Percentiles rank a stretch among this genome's conserved stretches.
Evolutionary conservation across 2,113 vertebrate genomes (phyloP).

Genomic region (Lepus europaeus): DNA sequence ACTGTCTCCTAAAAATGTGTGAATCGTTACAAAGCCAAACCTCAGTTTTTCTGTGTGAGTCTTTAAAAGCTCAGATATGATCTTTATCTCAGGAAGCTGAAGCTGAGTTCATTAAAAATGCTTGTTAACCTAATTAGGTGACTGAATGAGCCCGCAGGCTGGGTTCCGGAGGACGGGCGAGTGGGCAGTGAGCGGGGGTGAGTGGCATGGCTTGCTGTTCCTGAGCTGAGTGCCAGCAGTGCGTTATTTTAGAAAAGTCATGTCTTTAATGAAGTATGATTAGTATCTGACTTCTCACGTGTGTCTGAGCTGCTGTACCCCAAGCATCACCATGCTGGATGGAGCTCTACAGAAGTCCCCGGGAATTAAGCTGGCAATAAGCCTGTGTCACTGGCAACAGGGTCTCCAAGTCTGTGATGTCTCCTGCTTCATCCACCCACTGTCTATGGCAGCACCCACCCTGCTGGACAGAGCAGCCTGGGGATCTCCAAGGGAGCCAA

Average conservation of each 20-base stretch:
- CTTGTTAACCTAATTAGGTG: conserved; percentile 56
- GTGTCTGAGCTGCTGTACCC: not conserved
- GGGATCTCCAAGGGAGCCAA: not conserved
- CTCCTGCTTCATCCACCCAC: not conserved
- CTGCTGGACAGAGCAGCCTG: not conserved
- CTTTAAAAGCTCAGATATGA: conserved; percentile 59
- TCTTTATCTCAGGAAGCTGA: not conserved
- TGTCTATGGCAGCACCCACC: not conserved
- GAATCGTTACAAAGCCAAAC: not conserved
- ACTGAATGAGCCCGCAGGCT: conserved; percentile 31
- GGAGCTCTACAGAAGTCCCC: not conserved
- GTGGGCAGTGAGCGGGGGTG: not conserved
- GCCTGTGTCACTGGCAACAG: not conserved
- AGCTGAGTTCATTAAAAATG: conserved; percentile 61
- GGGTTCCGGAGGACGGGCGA: not conserved
- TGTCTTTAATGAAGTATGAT: conserved; percentile 65
- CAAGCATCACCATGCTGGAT: not conserved
- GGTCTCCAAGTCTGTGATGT: not conserved
- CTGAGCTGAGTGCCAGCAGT: not conserved
- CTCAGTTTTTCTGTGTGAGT: conserved; percentile 30
- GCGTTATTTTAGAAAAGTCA: conserved; percentile 59
- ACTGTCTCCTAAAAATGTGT: not conserved
- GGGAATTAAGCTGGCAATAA: not conserved
- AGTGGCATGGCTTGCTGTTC: not conserved
- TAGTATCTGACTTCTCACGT: conserved; percentile 47